Base-by-base conservation (phyloP, 2,113 vertebrate genomes). In the Dromaius novaehollandiae region DNA sequence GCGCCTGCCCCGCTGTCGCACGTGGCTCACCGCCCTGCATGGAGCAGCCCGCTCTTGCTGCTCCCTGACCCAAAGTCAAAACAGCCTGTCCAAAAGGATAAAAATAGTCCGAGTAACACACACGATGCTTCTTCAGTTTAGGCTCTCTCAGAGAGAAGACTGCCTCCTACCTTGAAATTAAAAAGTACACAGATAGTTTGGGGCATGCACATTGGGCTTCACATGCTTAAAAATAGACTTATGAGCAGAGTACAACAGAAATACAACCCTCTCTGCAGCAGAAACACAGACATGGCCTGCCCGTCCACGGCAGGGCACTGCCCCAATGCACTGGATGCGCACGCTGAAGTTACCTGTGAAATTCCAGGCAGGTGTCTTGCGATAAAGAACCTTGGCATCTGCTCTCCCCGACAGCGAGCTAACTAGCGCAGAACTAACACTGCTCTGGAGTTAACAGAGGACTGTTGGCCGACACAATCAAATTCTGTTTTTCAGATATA, bases 1-100 rank as follows among this genome's bases (percentile, higher is more conserved):
- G 1, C 3, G 9, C 63, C 42, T 30, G 40, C 24, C 44, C 4
- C 0, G 55, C 73, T 71, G 82, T 68, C 68, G 36, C 18, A 6
- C 5, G 5, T 34, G 74, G 65, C 65, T 56, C 60, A 48, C 55
- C 6, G 12, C 34, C 14, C 14, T 13, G 3, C 1, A 20, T 30
- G 14, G 2, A 13, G 79, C 56, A 66, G 73, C 55, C 15, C 2
- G 6, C 66, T 55, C 82, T 28, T 0, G 0, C 10, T 63, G 0
- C 48, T 55, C 60, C 42, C 79, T 15, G 42, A 65, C 8, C 44
- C 75, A 21, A 69, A n/a, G n/a, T 12, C 48, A 85, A 55, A 65
- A n/a, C 60, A 8, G 2, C 32, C 38, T 70, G 91, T 74, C 24
- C 17, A 53, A 46, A 25, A 17, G 46, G 24, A 18, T 40, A 42